Base-by-base conservation (phyloP, 1,140 invertebrate genomes). In the Hesperophylax magnus region DNA sequence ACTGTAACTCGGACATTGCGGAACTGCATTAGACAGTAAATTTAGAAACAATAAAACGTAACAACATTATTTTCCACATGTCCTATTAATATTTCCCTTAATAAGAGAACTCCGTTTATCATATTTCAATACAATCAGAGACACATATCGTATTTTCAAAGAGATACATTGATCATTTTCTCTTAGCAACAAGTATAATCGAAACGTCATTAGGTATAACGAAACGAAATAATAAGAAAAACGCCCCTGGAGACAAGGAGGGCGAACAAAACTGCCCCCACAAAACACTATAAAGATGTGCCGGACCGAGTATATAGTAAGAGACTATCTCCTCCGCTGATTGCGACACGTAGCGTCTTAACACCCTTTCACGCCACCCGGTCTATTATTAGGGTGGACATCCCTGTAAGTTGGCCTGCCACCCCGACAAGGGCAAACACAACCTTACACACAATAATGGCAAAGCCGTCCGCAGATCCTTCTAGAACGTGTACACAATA, bases 291-390 rank as follows among this genome's bases (percentile, higher is more conserved):
- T 39, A 63, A 77, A 61, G 54, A 56, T 47, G 27, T 53, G 31
- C 77, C 58, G 31, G 9, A 34, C 31, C 47, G 31, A 27, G 39
- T 83, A 83, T 83, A 83, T 83, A 83, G 78, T 83, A 83, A 83
- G 79, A 79, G 79, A 83, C 81, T 83, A 79, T 83, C 79, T 83
- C 79, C 79, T 77, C 72, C 77, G 78, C 82, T 83, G 82, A 83
- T 83, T 83, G 82, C 79, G 75, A 83, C 82, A 83, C 82, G 82
- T 83, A 83, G 82, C 72, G 76, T 83, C 82, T 79, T 83, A 83
- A 83, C 82, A 83, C 82, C 82, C 82, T 83, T 83, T 81, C 56
- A 75, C 77, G 80, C 77, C 76, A 67, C 82, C 80, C 82, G 60
- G 77, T 83, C 79, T 71, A 83, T 81, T 83, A 80, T 81, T 80